Conservation (phyloP, 1,140 invertebrate species). For the Hormaphis cornu region DNA sequence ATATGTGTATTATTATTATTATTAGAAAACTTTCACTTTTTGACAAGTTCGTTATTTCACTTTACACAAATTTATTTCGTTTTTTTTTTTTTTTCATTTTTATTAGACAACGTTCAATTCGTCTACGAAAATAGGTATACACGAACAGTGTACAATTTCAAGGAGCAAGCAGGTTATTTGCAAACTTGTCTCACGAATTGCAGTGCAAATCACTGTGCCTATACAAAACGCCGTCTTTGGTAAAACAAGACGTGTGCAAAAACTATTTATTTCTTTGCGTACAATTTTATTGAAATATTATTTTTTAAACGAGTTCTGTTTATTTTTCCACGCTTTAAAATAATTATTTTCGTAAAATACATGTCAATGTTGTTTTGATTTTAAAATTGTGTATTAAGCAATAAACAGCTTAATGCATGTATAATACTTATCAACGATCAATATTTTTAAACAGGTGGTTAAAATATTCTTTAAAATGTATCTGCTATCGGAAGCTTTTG, state of each 20-base stretch:
- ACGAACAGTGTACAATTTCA: neutral
- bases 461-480: no score
- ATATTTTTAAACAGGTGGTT: no score
- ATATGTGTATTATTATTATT: no score
- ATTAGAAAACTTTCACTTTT: slow-evolving; percentile 27
- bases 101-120: neutral
- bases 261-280: neutral
- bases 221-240: slow-evolving; percentile 10
- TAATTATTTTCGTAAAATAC: no score
- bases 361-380: no score
- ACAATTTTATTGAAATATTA: neutral
- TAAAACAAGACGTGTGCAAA: neutral
- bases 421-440: no score
- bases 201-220: slow-evolving; percentile 20
- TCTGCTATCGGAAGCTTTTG: no score
- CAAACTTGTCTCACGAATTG: neutral
- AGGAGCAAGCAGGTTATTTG: slow-evolving; percentile 8
- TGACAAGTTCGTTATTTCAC: neutral
- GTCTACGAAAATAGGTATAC: no score
- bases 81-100: neutral
- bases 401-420: no score
- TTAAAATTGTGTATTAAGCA: no score
- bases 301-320: no score
- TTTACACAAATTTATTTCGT: neutral
- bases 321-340: no score